phyloP scores from a whole-genome alignment of 2,888 invertebrate genomes.

The Megalurothrips usitatus region DNA sequence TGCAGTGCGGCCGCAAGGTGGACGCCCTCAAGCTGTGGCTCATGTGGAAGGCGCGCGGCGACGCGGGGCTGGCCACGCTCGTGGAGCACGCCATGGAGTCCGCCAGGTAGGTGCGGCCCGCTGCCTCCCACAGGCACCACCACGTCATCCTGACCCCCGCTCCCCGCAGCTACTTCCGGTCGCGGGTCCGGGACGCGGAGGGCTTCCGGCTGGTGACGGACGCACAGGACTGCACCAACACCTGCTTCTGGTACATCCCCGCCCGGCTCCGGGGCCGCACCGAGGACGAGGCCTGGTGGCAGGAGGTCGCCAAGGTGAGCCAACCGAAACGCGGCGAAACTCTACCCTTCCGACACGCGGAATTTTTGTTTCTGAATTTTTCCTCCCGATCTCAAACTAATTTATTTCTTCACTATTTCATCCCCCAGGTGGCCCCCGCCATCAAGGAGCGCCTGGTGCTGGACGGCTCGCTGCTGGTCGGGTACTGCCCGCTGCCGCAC shows the following conservation, averaged over 20 bases:
- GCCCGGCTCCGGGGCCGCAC: slow-evolving; percentile 45
- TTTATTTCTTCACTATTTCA: no score
- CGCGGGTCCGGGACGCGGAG: slow-evolving; percentile 50
- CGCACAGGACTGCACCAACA: slow-evolving; percentile 69
- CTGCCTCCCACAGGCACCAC: no score
- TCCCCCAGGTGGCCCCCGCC: slow-evolving; percentile 59
- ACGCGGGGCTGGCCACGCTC: slow-evolving; percentile 54
- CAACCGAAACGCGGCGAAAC: no score
- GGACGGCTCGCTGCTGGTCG: slow-evolving; percentile 66
- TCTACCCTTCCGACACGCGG: no score
- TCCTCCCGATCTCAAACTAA: background rate
- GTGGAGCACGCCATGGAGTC: slow-evolving; percentile 62
- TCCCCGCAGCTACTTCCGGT: slow-evolving; percentile 50
- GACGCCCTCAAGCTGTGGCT: slow-evolving; percentile 91
- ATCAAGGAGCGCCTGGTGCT: slow-evolving; percentile 66
- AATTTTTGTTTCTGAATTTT: no score
- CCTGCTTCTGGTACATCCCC: slow-evolving; percentile 87
- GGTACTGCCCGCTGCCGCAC: slow-evolving; percentile 63
- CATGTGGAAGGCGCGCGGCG: slow-evolving; percentile 81
- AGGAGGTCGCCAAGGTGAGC: slow-evolving; percentile 48
- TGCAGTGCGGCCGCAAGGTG: slow-evolving; percentile 88
- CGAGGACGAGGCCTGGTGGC: slow-evolving; percentile 53
- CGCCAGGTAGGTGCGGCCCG: slow-evolving; percentile 51
- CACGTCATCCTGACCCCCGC: no score
- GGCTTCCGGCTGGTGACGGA: slow-evolving; percentile 62